Conservation (phyloP, 2,888 invertebrate species). For the Acholoe squamosa region DNA sequence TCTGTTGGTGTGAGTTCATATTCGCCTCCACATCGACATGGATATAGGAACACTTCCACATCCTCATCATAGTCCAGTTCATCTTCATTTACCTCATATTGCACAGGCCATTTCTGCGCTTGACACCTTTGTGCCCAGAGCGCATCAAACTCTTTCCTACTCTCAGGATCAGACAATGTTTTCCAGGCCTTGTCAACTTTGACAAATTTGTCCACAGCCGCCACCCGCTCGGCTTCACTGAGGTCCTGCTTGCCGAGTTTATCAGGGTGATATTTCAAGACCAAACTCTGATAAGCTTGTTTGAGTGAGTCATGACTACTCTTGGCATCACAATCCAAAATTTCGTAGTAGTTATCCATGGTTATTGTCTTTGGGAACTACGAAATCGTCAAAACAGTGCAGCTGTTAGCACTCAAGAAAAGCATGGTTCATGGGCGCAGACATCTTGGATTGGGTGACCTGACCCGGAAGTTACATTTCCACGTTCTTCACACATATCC, state of each 20-base stretch:
- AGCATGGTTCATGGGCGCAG: not conserved
- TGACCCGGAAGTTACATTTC: constrained; percentile 39
- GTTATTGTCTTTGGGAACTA: not conserved
- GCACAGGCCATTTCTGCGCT: constrained; percentile 77
- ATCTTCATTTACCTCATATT: constrained; percentile 75
- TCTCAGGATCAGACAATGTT: constrained; percentile 73
- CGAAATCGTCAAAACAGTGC: not conserved
- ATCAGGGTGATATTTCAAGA: constrained; percentile 74
- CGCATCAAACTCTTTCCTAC: constrained; percentile 75
- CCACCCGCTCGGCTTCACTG: not conserved
- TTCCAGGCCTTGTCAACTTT: constrained; percentile 76
- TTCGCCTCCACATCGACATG: constrained; percentile 77
- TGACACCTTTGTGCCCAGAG: constrained; percentile 75
- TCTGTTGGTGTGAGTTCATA: constrained; percentile 73
- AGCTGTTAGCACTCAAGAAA: not conserved
- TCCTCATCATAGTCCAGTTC: constrained; percentile 77
- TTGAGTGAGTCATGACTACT: constrained; percentile 71
- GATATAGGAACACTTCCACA: constrained; percentile 69
- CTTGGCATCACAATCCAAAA: constrained; percentile 70
- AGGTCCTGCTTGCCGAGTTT: constrained; percentile 65
- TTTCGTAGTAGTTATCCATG: constrained; percentile 74
- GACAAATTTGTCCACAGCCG: constrained; percentile 70
- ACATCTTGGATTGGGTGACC: constrained; percentile 25
- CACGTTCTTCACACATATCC: not conserved
- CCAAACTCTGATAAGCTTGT: constrained; percentile 72